These are phyloP conservation scores for Podabrus alpinus DNA, from an alignment of 2,888 invertebrate genomes.

Conservation along the genomic window DNA sequence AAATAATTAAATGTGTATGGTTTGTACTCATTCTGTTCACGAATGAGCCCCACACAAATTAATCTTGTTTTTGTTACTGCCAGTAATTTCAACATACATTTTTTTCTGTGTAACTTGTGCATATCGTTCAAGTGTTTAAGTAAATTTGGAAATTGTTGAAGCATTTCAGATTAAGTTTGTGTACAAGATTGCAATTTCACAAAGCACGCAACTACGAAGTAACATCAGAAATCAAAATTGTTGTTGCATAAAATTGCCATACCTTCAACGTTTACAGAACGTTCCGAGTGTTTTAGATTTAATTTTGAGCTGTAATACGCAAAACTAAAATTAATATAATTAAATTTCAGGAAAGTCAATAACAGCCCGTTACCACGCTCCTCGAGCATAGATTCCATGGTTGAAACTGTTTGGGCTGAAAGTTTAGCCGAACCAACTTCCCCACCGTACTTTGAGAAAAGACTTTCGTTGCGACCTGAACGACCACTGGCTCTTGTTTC, in stretches of 20 bases:
- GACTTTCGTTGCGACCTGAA: conserved; percentile 56
- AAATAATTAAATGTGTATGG: background rate
- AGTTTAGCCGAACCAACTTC: conserved; percentile 52
- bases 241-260: background rate
- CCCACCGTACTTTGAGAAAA: conserved; percentile 49
- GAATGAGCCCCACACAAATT: too few relatives aligned
- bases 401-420: conserved; percentile 71
- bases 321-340: background rate
- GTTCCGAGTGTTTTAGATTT: background rate
- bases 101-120: background rate
- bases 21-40: too few relatives aligned
- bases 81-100: background rate
- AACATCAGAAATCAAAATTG: background rate
- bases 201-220: background rate
- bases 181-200: background rate
- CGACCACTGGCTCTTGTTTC: conserved; percentile 68
- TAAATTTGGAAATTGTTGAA: background rate
- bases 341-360: conserved; percentile 16
- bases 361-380: conserved; percentile 67
- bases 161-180: background rate
- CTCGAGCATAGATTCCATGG: conserved; percentile 79
- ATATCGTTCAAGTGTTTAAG: background rate
- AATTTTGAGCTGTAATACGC: background rate
- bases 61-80: background rate
- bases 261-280: background rate